Base-by-base conservation (phyloP, 30 jellyfish, hydroid and myxozoan species). In the Chironex yamaguchii region DNA sequence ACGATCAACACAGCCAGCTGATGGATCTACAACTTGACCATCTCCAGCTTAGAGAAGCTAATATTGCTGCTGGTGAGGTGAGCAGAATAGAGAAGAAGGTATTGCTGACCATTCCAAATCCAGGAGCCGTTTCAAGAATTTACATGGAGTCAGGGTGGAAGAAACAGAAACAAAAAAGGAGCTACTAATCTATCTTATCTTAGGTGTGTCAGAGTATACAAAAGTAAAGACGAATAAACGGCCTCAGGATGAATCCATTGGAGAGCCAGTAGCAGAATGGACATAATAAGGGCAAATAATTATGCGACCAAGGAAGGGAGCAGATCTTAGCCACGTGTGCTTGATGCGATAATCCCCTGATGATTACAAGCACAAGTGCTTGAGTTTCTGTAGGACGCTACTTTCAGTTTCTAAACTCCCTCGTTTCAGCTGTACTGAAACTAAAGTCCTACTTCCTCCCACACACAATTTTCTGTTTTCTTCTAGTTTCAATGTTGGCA, bases 321-420 rank as follows among this genome's bases (percentile, higher is more conserved):
- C 65, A 4, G 91, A 82, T 32, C 50, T 33, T 49, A 42, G 31
- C 21, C 36, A 73, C 48, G 17, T 82, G 87, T 81, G 67, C 72
- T 67, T 68, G 51, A 83, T 87, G 11, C 48, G 81, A 17, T 2
- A 84, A 52, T 81, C 86, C 29, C 34, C 35, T 20, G 82, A 24
- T 65, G 95, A 71, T 53, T 72, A 89, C 53, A 91, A 72, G 68
- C 52, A 30, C 42, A 87, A 80, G 17, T 62, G 97, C 95, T n/a
- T n/a, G n/a, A n/a, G n/a, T n/a, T n/a, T n/a, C n/a, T n/a, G n/a
- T n/a, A n/a, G n/a, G n/a, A n/a, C n/a, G n/a, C n/a, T n/a, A n/a
- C n/a, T n/a, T n/a, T n/a, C n/a, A n/a, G n/a, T n/a, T n/a, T n/a
- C n/a, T n/a, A n/a, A n/a, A n/a, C n/a, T n/a, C n/a, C n/a, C n/a